Conservation (phyloP, 1,140 invertebrate genomes). For the Brachionus paranguensis region DNA sequence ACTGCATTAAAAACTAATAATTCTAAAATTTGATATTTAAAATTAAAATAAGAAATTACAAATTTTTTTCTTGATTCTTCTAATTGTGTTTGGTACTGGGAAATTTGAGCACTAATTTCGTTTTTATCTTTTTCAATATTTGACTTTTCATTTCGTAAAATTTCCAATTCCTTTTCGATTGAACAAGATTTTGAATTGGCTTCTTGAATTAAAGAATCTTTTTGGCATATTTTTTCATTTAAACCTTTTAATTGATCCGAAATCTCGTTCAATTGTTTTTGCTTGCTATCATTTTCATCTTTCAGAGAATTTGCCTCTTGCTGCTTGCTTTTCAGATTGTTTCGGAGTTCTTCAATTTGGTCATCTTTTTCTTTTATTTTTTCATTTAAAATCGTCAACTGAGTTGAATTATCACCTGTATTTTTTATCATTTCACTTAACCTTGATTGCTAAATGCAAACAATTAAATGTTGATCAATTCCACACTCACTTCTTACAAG, state of each 20-base stretch:
- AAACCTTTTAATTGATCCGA: not conserved
- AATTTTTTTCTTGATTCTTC: not conserved
- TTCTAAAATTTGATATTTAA: too few relatives aligned
- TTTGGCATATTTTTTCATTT: not conserved
- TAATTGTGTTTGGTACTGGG: not conserved
- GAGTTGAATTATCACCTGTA: conserved; percentile 53
- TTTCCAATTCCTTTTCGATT: not conserved
- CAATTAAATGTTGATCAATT: not conserved
- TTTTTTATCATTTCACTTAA: conserved; percentile 53
- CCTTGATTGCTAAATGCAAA: conserved; percentile 47
- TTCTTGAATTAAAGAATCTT: not conserved
- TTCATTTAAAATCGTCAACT: conserved; percentile 51
- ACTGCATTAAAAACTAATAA: too few relatives aligned
- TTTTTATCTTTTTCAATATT: not conserved
- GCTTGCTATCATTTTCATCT: not conserved
- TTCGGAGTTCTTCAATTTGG: conserved; percentile 45
- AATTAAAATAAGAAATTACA: not conserved
- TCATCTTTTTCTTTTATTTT: conserved; percentile 52
- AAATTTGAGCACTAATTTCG: not conserved
- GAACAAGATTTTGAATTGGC: not conserved
- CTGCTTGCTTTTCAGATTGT: not conserved
- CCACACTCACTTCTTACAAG: not conserved
- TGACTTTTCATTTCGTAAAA: not conserved
- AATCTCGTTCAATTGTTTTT: not conserved
- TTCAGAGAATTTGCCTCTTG: not conserved